Conservation (phyloP, 1,140 invertebrate species). For the Plectrocnemia conspersa region DNA sequence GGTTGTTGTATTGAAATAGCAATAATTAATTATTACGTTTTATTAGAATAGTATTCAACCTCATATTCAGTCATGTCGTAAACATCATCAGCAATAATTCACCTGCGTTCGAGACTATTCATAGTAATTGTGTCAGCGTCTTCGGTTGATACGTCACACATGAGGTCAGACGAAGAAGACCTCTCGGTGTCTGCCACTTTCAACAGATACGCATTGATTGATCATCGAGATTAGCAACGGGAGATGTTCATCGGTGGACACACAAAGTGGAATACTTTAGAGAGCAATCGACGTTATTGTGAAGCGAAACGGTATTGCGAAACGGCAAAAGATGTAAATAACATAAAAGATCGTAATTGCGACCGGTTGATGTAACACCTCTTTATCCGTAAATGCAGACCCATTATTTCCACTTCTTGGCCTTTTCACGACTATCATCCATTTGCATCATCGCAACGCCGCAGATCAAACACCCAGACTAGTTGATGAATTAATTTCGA, state of each 20-base stretch:
- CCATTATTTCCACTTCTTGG: neutral
- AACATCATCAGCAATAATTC: no score
- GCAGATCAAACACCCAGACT: neutral
- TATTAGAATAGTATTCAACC: no score
- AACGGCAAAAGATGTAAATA: conserved; percentile 12
- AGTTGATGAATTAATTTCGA: conserved; percentile 7
- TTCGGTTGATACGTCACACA: no score
- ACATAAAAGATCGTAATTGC: conserved; percentile 10
- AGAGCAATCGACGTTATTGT: conserved; percentile 16
- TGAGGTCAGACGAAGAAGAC: no score
- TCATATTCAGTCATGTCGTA: no score
- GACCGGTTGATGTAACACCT: conserved; percentile 12
- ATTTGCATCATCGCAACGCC: neutral
- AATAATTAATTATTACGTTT: no score
- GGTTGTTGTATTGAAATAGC: no score
- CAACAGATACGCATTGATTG: conserved; percentile 1
- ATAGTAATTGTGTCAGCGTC: no score
- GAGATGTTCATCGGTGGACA: neutral
- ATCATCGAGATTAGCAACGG: neutral
- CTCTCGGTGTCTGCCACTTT: neutral
- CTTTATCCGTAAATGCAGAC: conserved; percentile 3
- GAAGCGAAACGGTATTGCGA: conserved; percentile 8
- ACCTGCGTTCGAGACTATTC: no score
- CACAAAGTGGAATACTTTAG: conserved; percentile 6
- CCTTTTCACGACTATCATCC: conserved; percentile 7